Conservation (phyloP, 2,113 vertebrate genomes). For the Vimba vimba region DNA sequence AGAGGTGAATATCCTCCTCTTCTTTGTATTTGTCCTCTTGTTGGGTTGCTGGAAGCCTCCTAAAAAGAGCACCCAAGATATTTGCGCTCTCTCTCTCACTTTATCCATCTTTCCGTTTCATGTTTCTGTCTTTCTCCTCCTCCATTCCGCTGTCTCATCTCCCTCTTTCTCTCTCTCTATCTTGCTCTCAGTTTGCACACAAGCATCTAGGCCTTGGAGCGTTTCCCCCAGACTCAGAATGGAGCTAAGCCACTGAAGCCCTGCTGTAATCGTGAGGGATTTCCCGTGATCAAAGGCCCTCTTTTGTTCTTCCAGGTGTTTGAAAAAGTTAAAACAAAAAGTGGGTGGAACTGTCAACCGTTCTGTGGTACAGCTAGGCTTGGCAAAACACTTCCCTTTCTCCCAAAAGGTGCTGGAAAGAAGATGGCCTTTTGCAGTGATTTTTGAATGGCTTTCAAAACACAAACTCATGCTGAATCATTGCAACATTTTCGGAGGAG, state of each 20-base stretch:
- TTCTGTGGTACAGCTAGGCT: constrained; percentile 17
- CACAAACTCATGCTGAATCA: not conserved
- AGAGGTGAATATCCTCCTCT: constrained; percentile 39
- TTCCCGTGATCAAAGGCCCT: constrained; percentile 78
- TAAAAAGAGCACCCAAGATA: constrained; percentile 29
- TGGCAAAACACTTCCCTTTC: constrained; percentile 14
- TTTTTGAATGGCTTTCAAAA: constrained; percentile 13
- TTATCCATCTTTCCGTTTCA: constrained; percentile 46
- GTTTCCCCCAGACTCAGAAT: constrained; percentile 21
- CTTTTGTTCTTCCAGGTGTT: constrained; percentile 81
- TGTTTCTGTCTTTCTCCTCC: constrained; percentile 52
- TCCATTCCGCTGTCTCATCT: not conserved
- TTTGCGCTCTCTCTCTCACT: constrained; percentile 49
- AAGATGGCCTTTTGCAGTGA: constrained; percentile 10
- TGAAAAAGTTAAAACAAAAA: constrained; percentile 74
- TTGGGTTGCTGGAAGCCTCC: constrained; percentile 28
- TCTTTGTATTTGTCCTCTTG: constrained; percentile 41
- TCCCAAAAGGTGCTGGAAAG: not conserved
- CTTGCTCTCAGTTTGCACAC: constrained; percentile 32
- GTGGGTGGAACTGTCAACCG: constrained; percentile 51
- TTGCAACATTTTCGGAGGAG: not conserved
- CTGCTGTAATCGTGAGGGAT: constrained; percentile 71
- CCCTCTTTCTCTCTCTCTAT: constrained; percentile 1
- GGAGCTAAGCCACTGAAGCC: constrained; percentile 60
- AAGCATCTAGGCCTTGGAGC: constrained; percentile 58